phyloP scores from a whole-genome alignment of 2,113 vertebrate genomes.

The Aleadryas rufinucha region DNA sequence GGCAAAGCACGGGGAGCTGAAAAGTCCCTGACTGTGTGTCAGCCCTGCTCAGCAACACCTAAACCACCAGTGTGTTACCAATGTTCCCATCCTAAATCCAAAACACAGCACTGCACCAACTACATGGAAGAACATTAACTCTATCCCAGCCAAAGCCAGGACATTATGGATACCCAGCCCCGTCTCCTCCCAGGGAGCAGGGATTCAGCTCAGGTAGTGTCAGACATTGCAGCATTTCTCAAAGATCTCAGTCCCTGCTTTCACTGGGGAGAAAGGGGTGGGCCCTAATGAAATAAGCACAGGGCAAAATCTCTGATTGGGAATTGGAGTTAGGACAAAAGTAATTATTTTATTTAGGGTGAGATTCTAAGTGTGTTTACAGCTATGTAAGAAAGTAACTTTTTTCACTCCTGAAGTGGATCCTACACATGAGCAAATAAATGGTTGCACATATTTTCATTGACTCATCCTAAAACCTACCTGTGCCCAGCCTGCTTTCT shows the following conservation, averaged over 20 bases:
- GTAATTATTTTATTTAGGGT: neutral
- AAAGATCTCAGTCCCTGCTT: neutral
- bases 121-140: neutral
- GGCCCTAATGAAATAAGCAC: neutral
- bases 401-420: neutral
- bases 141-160: neutral
- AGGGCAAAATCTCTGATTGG: neutral
- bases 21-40: neutral
- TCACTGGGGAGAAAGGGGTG: neutral
- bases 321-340: neutral
- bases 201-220: too few relatives aligned
- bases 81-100: neutral
- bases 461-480: neutral
- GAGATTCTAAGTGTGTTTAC: neutral
- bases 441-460: accelerated
- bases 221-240: neutral
- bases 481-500: too few relatives aligned
- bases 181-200: neutral
- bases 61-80: neutral
- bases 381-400: neutral
- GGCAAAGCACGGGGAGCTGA: neutral
- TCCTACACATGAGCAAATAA: neutral
- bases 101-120: neutral
- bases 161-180: neutral
- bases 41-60: neutral